These are phyloP conservation scores for Netelia virgata DNA, from an alignment of 2,888 invertebrate species.

Conservation along the genomic window DNA sequence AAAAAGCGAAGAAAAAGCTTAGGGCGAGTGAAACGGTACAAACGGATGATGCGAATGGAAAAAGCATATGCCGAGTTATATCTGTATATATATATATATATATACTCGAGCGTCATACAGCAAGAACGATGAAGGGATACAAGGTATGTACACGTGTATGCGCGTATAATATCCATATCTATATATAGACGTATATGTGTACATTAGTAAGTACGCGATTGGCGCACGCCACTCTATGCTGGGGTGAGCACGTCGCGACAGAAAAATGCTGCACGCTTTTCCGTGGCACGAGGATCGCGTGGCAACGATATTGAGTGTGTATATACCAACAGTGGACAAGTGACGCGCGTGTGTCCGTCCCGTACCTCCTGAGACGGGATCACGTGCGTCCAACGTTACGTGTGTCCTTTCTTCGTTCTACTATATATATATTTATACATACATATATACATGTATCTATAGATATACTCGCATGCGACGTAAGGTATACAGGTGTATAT, in stretches of 20 bases:
- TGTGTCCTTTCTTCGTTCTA: constrained; percentile 10
- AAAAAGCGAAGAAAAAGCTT: constrained; percentile 28
- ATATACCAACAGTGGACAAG: constrained; percentile 27
- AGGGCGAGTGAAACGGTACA: constrained; percentile 26
- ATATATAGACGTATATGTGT: neutral
- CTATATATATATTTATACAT: constrained; percentile 12
- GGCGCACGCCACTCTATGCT: constrained; percentile 64
- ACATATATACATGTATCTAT: neutral
- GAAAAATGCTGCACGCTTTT: constrained; percentile 70
- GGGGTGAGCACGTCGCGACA: constrained; percentile 65
- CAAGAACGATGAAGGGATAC: constrained; percentile 12
- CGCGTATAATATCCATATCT: constrained; percentile 12
- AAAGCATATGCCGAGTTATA: constrained; percentile 48
- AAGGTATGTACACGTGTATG: constrained; percentile 37
- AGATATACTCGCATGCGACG: constrained; percentile 29
- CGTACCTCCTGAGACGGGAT: constrained; percentile 58
- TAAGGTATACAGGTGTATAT: constrained; percentile 69
- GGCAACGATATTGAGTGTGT: constrained; percentile 65
- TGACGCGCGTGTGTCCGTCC: constrained; percentile 58
- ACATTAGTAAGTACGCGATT: constrained; percentile 27
- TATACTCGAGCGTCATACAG: neutral
- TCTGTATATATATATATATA: neutral
- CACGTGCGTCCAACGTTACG: constrained; percentile 60
- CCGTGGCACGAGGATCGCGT: constrained; percentile 68
- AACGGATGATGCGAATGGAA: constrained; percentile 59